Conservation (phyloP, 2,888 invertebrate species). For the Trisateles emortualis region DNA sequence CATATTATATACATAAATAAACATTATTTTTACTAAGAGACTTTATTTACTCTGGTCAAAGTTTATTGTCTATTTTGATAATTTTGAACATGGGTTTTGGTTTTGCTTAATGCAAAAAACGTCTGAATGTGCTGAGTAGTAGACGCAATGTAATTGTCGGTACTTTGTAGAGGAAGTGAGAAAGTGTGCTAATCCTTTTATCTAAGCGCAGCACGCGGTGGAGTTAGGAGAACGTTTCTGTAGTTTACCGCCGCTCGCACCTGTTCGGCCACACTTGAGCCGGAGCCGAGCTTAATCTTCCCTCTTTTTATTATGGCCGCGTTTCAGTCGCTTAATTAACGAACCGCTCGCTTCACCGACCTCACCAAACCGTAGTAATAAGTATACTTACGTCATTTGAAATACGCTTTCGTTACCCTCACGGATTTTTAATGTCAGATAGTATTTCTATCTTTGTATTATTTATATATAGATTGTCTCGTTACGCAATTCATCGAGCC, state of each 20-base stretch:
- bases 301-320: slow-evolving; percentile 66
- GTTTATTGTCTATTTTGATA: not conserved
- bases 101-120: slow-evolving; percentile 10
- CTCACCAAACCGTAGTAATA: slow-evolving; percentile 40
- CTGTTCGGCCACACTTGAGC: slow-evolving; percentile 66
- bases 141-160: slow-evolving; percentile 57
- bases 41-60: not conserved
- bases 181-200: slow-evolving; percentile 79
- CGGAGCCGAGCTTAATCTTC: slow-evolving; percentile 60
- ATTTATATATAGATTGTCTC: not conserved
- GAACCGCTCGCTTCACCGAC: slow-evolving; percentile 57
- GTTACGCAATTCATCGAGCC: not conserved
- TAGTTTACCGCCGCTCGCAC: slow-evolving; percentile 64
- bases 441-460: not conserved
- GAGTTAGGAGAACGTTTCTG: slow-evolving; percentile 55
- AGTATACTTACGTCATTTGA: slow-evolving; percentile 30
- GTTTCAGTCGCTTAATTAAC: slow-evolving; percentile 68
- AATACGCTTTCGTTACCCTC: slow-evolving; percentile 15
- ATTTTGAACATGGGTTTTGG: not conserved
- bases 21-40: slow-evolving; percentile 19
- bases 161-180: slow-evolving; percentile 61
- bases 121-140: slow-evolving; percentile 41
- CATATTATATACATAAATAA: slow-evolving; percentile 32
- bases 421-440: not conserved
- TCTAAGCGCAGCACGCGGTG: slow-evolving; percentile 74